phyloP scores from a whole-genome alignment of 2,113 vertebrate species.

The Elachura formosa region DNA sequence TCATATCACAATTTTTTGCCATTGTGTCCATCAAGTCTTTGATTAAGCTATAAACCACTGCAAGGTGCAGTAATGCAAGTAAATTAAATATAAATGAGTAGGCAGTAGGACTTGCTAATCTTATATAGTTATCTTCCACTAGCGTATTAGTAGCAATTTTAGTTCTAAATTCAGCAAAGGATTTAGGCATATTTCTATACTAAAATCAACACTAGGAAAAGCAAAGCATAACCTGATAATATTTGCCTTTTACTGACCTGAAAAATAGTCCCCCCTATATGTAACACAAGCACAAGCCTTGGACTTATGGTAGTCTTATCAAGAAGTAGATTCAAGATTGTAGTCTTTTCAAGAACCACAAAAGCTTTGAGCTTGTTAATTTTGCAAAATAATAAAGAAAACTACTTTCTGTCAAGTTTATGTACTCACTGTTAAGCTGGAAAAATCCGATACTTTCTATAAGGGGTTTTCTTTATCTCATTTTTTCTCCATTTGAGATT shows the following conservation, averaged over 20 bases:
- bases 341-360: not conserved
- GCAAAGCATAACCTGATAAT: not conserved
- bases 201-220: not conserved
- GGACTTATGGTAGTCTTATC: not conserved
- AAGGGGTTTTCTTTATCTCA: not conserved
- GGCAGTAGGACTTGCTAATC: not conserved
- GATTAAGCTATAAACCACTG: not conserved
- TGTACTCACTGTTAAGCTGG: not conserved
- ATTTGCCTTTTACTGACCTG: not conserved
- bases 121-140: not conserved
- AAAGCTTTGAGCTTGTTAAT: not conserved
- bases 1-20: not conserved
- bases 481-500: not conserved
- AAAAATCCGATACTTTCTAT: not conserved
- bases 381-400: not conserved
- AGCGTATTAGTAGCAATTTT: not conserved
- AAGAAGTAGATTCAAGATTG: not conserved
- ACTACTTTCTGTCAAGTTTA: not conserved
- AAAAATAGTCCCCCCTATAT: not conserved
- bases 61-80: not conserved
- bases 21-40: not conserved
- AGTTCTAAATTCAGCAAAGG: not conserved
- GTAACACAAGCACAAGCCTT: not conserved
- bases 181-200: not conserved
- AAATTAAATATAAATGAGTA: not conserved